Evolutionary conservation across 2,888 invertebrate genomes (phyloP), one percentile per base, ranked within the genome.

Genomic region (Falcaria lacertinaria): DNA sequence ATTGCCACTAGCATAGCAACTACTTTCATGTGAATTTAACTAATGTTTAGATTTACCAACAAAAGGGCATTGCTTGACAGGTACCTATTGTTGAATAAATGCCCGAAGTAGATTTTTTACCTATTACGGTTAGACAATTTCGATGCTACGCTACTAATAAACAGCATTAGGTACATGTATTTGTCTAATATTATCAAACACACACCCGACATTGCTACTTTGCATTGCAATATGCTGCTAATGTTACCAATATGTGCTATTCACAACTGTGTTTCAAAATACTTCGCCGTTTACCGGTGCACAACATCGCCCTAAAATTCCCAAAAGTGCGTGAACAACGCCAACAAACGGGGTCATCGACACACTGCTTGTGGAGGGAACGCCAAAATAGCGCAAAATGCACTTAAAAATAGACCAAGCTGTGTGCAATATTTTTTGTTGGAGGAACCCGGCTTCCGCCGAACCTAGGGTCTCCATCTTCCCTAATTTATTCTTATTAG

Each of bases 301-400:
- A 61, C 58, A 58, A 72, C 49, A 79, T 76, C 79, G 81, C 80
- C 77, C 86, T 68, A 80, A 88, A 85, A 78, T 85, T 81, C 76
- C 82, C 72, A 86, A 87, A 88, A 86, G 74, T 84, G 81, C 82
- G 88, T 88, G 79, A 88, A 89, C 84, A 87, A 86, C 85, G 83
- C 70, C 64, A 69, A 64, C 75, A 81, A 86, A 78, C 85, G 82
- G 74, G 89, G 88, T 89, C 89, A 88, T 85, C 88, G 89, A 88
- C 89, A 85, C 74, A 76, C 68, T 75, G 75, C 70, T 64, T 70
- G 77, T 71, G 79, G 79, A 87, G 88, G 88, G 88, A 88, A 89
- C 89, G 88, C 86, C 86, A 89, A 89, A 88, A 89, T 89, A 89
- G 87, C 89, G 88, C 88, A 76, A 89, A 89, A 89, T 89, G 85